Percentiles rank a stretch among this genome's conserved stretches.
Conservation (phyloP, 2,797 vertebrate genomes). For the Rhadinocentrus ornatus region DNA sequence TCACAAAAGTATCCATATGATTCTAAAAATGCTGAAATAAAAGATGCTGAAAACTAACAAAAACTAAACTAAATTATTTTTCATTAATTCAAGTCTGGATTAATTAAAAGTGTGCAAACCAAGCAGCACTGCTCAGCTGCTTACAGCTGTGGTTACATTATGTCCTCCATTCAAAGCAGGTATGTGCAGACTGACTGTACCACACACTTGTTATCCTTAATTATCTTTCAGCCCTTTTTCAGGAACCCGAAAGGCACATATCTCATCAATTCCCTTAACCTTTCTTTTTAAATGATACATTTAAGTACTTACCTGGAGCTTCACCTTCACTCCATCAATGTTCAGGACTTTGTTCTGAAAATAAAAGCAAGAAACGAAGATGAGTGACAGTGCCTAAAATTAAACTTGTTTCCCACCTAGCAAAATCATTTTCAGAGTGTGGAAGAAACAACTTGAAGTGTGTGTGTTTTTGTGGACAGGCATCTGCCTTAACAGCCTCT, state of each 20-base stretch:
- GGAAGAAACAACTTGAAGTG: background rate
- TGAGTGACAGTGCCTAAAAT: conserved; percentile 30
- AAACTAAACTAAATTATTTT: no score
- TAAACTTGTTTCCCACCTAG: conserved; percentile 7
- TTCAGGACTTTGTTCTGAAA: conserved; percentile 96
- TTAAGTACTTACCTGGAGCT: conserved; percentile 88
- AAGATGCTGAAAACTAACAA: no score
- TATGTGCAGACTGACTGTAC: background rate
- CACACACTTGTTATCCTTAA: background rate
- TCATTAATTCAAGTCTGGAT: no score
- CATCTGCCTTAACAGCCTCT: conserved; percentile 13
- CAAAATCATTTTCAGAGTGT: background rate
- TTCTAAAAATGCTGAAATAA: no score
- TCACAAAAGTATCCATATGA: no score
- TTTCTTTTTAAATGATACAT: conserved; percentile 10
- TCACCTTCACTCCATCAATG: conserved; percentile 93
- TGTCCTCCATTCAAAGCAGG: background rate
- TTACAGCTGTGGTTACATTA: background rate
- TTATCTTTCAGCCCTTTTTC: background rate
- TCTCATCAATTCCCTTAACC: background rate
- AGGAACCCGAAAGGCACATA: background rate
- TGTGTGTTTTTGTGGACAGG: conserved; percentile 27
- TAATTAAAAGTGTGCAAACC: background rate
- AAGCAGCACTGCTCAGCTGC: background rate
- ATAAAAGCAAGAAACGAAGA: conserved; percentile 38